phyloP scores from a whole-genome alignment of 2,888 invertebrate species.

The Suillia variegata region DNA sequence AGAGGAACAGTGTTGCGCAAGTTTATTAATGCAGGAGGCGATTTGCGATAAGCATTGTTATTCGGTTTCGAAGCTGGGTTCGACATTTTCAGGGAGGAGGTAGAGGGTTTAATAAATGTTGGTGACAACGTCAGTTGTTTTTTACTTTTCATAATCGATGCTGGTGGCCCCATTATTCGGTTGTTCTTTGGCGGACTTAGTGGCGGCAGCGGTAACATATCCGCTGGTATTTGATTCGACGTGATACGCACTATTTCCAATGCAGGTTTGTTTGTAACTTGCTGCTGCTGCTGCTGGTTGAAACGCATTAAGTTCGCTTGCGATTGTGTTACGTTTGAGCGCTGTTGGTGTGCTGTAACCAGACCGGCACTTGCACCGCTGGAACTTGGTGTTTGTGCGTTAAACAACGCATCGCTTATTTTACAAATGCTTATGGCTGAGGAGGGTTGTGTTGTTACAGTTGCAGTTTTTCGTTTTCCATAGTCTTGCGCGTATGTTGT shows the following conservation, averaged over 20 bases:
- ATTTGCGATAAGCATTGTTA: slow-evolving; percentile 42
- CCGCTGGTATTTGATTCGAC: slow-evolving; percentile 29
- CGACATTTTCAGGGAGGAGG: slow-evolving; percentile 1
- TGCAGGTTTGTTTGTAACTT: slow-evolving; percentile 40
- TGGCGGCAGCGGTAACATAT: slow-evolving; percentile 29
- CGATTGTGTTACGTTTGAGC: slow-evolving; percentile 39
- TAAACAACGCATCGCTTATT: slow-evolving; percentile 16
- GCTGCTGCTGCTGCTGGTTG: slow-evolving; percentile 15
- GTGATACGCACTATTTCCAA: slow-evolving; percentile 54
- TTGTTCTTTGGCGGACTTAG: slow-evolving; percentile 41
- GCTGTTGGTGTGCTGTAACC: too few relatives aligned
- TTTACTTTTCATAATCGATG: slow-evolving; percentile 63
- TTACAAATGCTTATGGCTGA: slow-evolving; percentile 20
- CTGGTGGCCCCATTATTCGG: slow-evolving; percentile 64
- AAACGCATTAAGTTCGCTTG: background rate
- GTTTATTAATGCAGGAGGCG: slow-evolving; percentile 52
- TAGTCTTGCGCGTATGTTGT: slow-evolving; percentile 38
- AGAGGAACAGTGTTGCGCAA: slow-evolving; percentile 43
- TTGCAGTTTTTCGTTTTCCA: slow-evolving; percentile 30
- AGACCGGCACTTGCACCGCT: slow-evolving; percentile 21
- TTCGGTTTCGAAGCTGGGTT: slow-evolving; percentile 19
- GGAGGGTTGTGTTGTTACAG: slow-evolving; percentile 35
- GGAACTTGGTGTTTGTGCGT: slow-evolving; percentile 22
- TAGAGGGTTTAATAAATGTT: slow-evolving; percentile 44
- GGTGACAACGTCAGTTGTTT: slow-evolving; percentile 47